Evolutionary conservation across 1,140 invertebrate genomes (phyloP).

Genomic region (Ericerus pela): DNA sequence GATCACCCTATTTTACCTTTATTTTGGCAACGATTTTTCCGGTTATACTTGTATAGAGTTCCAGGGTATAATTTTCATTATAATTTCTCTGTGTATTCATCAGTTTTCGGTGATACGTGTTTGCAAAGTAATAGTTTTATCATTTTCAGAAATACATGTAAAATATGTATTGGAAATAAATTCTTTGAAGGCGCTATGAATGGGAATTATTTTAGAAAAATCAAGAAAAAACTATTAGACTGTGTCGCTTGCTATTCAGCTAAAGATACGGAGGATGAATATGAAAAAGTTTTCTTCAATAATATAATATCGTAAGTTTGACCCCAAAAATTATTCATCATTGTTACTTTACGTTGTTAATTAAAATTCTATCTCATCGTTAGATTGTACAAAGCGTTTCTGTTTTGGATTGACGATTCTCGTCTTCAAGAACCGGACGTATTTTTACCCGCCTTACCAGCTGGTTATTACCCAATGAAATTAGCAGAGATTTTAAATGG

Average conservation of each 20-base stretch:
- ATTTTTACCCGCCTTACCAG: constrained; percentile 54
- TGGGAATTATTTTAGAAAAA: constrained; percentile 49
- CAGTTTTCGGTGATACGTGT: not conserved
- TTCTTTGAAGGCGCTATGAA: constrained; percentile 62
- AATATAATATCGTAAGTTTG: not conserved
- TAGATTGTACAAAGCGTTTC: constrained; percentile 45
- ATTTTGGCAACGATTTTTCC: constrained; percentile 68
- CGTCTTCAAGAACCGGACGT: constrained; percentile 49
- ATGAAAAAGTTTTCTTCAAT: not conserved
- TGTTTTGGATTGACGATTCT: constrained; percentile 64
- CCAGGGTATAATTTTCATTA: constrained; percentile 33
- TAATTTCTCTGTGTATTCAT: constrained; percentile 5
- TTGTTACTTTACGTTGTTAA: not conserved
- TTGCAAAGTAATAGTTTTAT: not conserved
- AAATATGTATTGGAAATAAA: constrained; percentile 50
- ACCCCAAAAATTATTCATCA: not conserved
- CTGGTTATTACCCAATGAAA: constrained; percentile 48
- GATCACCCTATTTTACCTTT: constrained; percentile 56
- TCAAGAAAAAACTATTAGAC: constrained; percentile 54
- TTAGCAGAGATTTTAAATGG: constrained; percentile 37
- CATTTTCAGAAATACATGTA: constrained; percentile 31
- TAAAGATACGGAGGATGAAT: constrained; percentile 27
- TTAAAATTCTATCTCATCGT: constrained; percentile 5
- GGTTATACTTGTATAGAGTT: constrained; percentile 49
- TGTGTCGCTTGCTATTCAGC: constrained; percentile 43